Conservation (phyloP, 2,888 invertebrate species). For the Neoitamus cyanurus region DNA sequence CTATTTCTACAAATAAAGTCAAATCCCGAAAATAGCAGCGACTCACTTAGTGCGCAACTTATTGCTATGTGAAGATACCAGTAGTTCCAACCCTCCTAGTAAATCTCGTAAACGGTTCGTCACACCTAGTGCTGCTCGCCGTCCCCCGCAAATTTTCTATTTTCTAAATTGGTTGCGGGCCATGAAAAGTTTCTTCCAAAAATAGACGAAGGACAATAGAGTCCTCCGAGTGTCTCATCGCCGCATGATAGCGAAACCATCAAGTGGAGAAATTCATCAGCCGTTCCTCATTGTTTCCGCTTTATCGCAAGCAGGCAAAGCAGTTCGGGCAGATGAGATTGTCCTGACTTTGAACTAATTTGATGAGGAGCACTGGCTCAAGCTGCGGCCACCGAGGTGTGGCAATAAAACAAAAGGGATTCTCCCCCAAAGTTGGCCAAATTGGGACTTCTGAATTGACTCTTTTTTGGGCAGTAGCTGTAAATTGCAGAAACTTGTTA, state of each 20-base stretch:
- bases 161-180: background rate
- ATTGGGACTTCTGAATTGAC: background rate
- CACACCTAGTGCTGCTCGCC: background rate
- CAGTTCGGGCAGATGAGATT: background rate
- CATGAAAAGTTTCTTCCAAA: background rate
- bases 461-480: background rate
- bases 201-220: background rate
- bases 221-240: background rate
- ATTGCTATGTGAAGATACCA: background rate
- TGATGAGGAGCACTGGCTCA: background rate
- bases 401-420: conserved; percentile 1
- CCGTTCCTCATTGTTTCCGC: background rate
- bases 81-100: background rate
- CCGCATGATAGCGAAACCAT: background rate
- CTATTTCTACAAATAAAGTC: background rate
- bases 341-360: background rate
- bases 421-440: background rate
- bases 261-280: conserved; percentile 1
- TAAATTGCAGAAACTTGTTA: background rate
- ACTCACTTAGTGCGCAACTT: background rate
- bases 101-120: background rate
- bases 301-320: background rate
- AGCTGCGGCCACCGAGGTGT: background rate
- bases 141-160: background rate
- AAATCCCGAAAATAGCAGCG: background rate